Percentiles rank a stretch among this genome's conserved stretches.
phyloP scores from a whole-genome alignment of 2,797 vertebrate species.

The Rhodeus uyekii region DNA sequence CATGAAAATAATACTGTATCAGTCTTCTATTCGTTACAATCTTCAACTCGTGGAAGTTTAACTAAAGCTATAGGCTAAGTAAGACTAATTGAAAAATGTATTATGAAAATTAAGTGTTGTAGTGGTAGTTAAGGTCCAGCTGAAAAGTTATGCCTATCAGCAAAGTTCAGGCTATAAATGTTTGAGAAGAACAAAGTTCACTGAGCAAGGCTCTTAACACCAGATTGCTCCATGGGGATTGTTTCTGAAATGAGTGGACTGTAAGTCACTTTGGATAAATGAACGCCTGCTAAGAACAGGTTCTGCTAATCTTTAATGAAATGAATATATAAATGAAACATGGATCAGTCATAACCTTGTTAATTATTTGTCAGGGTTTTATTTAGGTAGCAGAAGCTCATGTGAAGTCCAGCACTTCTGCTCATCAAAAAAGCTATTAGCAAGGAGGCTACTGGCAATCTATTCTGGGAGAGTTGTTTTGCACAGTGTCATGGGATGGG shows the following conservation, averaged over 20 bases:
- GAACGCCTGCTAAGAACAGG: background rate
- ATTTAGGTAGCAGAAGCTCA: slow-evolving; percentile 12
- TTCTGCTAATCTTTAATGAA: slow-evolving; percentile 25
- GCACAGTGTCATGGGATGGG: slow-evolving; percentile 33
- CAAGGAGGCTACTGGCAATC: slow-evolving; percentile 38
- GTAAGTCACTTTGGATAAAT: slow-evolving; percentile 14
- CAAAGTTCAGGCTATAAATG: background rate
- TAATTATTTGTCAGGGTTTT: slow-evolving; percentile 23
- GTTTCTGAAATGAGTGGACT: background rate
- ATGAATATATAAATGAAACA: slow-evolving; percentile 1
- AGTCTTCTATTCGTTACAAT: background rate
- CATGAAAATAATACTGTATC: background rate
- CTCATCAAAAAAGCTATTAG: slow-evolving; percentile 2
- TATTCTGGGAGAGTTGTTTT: slow-evolving; percentile 45
- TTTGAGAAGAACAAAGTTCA: too few relatives aligned
- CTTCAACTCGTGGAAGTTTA: background rate
- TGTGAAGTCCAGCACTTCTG: slow-evolving; percentile 15
- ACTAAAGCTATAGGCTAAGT: background rate
- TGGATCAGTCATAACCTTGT: background rate
- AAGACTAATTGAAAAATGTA: background rate
- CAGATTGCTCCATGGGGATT: background rate
- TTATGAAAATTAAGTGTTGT: background rate
- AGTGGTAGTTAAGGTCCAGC: background rate
- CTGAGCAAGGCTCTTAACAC: background rate
- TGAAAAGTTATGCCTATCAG: background rate